Base-by-base conservation (phyloP, 2,113 vertebrate species). In the Taurulus bubalis region DNA sequence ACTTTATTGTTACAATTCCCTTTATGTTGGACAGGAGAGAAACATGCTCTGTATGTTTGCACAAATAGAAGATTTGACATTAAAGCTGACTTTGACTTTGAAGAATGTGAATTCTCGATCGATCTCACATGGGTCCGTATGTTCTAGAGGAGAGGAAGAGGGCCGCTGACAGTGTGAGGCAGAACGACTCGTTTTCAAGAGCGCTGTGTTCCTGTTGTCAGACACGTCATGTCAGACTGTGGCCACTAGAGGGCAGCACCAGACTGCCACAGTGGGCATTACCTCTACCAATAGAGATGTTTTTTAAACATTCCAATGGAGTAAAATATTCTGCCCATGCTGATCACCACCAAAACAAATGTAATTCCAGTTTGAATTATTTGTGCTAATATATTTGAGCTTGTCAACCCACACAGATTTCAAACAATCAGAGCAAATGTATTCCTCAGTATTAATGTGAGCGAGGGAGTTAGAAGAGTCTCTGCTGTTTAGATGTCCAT, bases 161-260 rank as follows among this genome's bases (percentile, higher is more conserved):
- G n/a, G n/a, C n/a, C n/a, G n/a, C n/a, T n/a, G n/a, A n/a, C n/a
- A n/a, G n/a, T n/a, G n/a, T n/a, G n/a, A n/a, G n/a, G n/a, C n/a
- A n/a, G n/a, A n/a, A n/a, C n/a, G n/a, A n/a, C n/a, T n/a, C n/a
- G n/a, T n/a, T n/a, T n/a, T n/a, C n/a, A n/a, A n/a, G n/a, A n/a
- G n/a, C n/a, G n/a, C n/a, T n/a, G n/a, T n/a, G n/a, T n/a, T n/a
- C n/a, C n/a, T n/a, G n/a, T n/a, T n/a, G n/a, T n/a, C n/a, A n/a
- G n/a, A n/a, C n/a, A n/a, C n/a, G n/a, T n/a, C n/a, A 2, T 38
- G n/a, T 5, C 28, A 34, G 3, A 1, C 8, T 62, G 22, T 22
- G 24, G 6, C 63, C 85, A 86, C 77, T n/a, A 70, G 84, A 79
- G 82, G 82, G 77, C 80, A 87, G 71, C 22, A 67, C 32, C 3